Evolutionary conservation across 1,140 invertebrate species (phyloP).

Genomic region (Solenopsis invicta): DNA sequence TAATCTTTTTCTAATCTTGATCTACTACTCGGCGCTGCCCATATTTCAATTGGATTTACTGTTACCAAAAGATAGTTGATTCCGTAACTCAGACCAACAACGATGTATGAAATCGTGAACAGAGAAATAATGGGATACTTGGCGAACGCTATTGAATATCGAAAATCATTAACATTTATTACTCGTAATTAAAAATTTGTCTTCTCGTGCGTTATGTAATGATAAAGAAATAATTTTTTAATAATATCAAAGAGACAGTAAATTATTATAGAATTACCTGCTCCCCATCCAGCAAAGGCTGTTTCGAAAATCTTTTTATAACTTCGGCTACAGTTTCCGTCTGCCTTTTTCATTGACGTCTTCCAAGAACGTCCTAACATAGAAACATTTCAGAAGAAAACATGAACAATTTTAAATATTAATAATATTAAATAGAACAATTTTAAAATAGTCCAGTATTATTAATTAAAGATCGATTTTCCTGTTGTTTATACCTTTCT

Average conservation of each 20-base stretch:
- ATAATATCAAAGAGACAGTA: background rate
- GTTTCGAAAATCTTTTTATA: slow-evolving; percentile 40
- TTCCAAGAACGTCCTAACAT: background rate
- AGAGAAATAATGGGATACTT: slow-evolving; percentile 89
- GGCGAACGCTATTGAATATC: slow-evolving; percentile 88
- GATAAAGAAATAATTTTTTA: background rate
- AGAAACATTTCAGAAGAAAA: slow-evolving; percentile 1
- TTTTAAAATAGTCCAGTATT: background rate
- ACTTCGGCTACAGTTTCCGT: background rate
- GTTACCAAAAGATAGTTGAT: slow-evolving; percentile 90
- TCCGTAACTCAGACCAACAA: slow-evolving; percentile 89
- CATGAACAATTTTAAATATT: background rate
- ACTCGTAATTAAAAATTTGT: background rate
- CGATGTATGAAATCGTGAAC: slow-evolving; percentile 88
- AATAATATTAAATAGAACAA: background rate
- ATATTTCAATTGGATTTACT: slow-evolving; percentile 95
- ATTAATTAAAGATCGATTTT: background rate
- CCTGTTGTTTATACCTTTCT: background rate
- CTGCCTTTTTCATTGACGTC: accelerated
- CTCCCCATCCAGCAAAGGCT: slow-evolving; percentile 63
- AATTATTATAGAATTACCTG: slow-evolving; percentile 46
- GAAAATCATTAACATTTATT: slow-evolving; percentile 16
- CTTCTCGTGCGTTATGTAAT: background rate
- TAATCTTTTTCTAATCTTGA: slow-evolving; percentile 94
- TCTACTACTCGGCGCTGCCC: slow-evolving; percentile 93